Evolutionary conservation across 2,113 vertebrate species (phyloP), one percentile per base, ranked within the genome.

Genomic region (Hemibagrus wyckioides): DNA sequence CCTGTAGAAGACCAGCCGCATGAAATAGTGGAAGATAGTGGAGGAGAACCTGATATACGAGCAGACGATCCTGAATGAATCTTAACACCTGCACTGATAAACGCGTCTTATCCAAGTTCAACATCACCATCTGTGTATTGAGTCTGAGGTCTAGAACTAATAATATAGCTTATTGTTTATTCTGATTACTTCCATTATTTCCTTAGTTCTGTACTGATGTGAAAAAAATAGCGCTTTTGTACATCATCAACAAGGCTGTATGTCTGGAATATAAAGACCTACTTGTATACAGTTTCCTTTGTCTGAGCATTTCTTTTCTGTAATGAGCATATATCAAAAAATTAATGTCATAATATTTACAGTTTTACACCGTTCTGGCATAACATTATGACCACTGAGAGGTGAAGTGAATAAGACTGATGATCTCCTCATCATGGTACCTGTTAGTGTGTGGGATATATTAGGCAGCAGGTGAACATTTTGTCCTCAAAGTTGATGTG

Each of bases 11-110:
- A 93, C 17, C 84, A 88, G 11, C 76, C 39, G 3, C 81, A 84
- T 52, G 93, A 92, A 0, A 81, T 23, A n/a, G 9, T 21, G 1
- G 92, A 94, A 57, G 89, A 90, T 0, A 69, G 50, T 10, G 15
- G 25, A 4, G 54, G 75, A 25, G 89, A 90, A 67, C 56, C 84
- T 19, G 86, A 89, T 59, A 59, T 76, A 48, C 71, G 14, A n/a
- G 39, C 77, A 14, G 83, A 61, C 25, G 82, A 85, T 41, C 61
- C 86, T 36, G 89, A 90, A 75, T 88, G 76, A 89, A 75, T n/a
- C 56, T 30, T 15, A 69, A 41, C 14, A 19, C 14, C 33, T 69
- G n/a, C 30, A 73, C 75, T 77, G 54, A 84, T 65, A 39, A 30
- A 50, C 50, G 7, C 5, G 10, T 2, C 9, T 77, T 14, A 13